Conservation (phyloP, 2,113 vertebrate genomes). For the Caranx ignobilis region DNA sequence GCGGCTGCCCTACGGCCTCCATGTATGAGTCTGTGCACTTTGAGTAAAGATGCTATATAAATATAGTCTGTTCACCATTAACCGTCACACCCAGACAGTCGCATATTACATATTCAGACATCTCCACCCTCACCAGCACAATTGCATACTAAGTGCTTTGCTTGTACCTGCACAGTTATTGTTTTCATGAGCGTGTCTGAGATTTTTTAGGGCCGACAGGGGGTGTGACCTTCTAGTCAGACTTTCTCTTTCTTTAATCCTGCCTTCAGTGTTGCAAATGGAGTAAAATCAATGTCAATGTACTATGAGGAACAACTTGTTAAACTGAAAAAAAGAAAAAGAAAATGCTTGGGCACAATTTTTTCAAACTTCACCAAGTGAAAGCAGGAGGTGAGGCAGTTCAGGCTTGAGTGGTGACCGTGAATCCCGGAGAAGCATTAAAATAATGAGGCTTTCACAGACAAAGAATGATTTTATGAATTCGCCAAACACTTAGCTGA, state of each 20-base stretch:
- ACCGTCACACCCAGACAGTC: background rate
- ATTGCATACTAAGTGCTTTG: background rate
- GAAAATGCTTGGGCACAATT: background rate
- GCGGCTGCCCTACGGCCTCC: background rate
- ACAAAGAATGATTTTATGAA: slow-evolving; percentile 16
- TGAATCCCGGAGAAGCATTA: background rate
- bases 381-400: background rate
- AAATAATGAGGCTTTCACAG: slow-evolving; percentile 1
- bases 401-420: too few species aligned
- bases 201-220: background rate
- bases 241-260: background rate
- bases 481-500: slow-evolving; percentile 17
- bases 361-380: background rate
- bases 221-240: slow-evolving; percentile 1
- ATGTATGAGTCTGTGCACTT: background rate
- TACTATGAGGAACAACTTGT: background rate
- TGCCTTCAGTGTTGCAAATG: background rate
- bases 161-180: background rate
- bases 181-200: background rate
- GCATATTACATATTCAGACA: background rate
- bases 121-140: slow-evolving; percentile 8
- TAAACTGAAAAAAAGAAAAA: background rate
- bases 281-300: background rate
- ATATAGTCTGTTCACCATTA: slow-evolving; percentile 1
- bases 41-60: background rate